Evolutionary conservation across 1,140 invertebrate species (phyloP), one percentile per base, ranked within the genome.

Genomic region (Brachionus koreanus): DNA sequence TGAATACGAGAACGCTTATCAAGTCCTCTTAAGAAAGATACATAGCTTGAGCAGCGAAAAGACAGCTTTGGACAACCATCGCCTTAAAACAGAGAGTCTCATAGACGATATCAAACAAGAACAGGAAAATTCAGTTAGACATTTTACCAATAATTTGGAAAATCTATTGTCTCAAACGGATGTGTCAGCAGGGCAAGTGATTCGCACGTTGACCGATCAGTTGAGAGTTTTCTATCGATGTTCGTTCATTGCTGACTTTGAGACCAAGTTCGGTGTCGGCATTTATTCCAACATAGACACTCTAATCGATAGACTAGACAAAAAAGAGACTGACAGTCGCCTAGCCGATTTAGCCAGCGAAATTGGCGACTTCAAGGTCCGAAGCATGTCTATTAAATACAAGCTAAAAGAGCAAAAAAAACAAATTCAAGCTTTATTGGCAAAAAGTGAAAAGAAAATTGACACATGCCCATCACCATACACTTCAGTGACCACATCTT

Each of bases 401-500:
- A 69, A 69, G 37, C 12, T 69, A 69, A 39, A 69, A 16, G 33
- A 69, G 9, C 65, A 69, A 69, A 69, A 37, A 43, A 69, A 39
- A 13, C 65, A 37, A 37, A 39, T 69, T 69, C 35, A 69, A 39
- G n/a, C n/a, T 37, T 37, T 69, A 42, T 2, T 69, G 16, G 16
- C 2, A 57, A 57, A 57, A 9, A 57, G 5, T 69, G 65, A 9
- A 33, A 42, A 69, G 39, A 69, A 39, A 39, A 65, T 19, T 9
- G 10, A 69, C 16, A 39, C 13, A 9, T 5, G 35, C 9, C 37
- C 65, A 39, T 46, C 69, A 12, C 69, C 69, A 19, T 74, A 16
- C 69, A 74, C 43, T 9, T 74, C 69, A 7, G 69, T 74, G 7
- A n/a, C 69, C n/a, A 69, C 29, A 23, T 69, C 65, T 13, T 69